Evolutionary conservation across 2,888 invertebrate species (phyloP).

Genomic region (Ischnura elegans): DNA sequence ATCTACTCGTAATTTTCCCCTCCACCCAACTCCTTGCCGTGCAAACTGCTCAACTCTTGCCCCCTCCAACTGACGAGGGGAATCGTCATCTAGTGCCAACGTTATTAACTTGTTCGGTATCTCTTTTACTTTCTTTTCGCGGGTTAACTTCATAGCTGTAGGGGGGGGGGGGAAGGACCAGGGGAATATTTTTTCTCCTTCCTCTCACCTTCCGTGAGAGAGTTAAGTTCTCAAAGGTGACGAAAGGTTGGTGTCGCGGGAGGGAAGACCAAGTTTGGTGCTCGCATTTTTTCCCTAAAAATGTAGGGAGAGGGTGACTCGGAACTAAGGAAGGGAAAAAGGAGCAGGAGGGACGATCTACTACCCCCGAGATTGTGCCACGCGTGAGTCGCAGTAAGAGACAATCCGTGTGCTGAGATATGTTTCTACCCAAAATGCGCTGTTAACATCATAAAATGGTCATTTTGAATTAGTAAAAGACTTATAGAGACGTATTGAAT

Average conservation of each 20-base stretch:
- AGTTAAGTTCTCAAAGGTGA: neutral
- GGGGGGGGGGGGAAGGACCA: neutral
- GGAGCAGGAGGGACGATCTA: neutral
- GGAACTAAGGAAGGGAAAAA: neutral
- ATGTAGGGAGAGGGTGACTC: neutral
- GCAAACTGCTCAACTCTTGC: neutral
- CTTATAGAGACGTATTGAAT: no score
- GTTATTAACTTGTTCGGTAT: constrained; percentile 54
- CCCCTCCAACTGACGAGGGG: neutral
- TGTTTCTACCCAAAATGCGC: no score
- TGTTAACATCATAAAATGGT: no score
- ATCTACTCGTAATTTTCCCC: no score
- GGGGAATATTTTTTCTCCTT: neutral
- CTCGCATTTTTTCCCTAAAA: neutral
- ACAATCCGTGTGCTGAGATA: neutral
- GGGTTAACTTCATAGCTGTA: neutral
- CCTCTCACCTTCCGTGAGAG: neutral
- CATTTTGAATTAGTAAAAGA: no score
- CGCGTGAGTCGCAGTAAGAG: neutral
- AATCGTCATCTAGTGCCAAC: constrained; percentile 45
- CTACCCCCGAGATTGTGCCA: neutral
- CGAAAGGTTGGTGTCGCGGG: neutral
- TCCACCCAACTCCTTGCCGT: neutral
- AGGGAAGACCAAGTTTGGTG: neutral
- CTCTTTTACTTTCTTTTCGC: constrained; percentile 25